phyloP scores from a whole-genome alignment of 2,797 vertebrate species.

The Acrossocheilus fasciatus region DNA sequence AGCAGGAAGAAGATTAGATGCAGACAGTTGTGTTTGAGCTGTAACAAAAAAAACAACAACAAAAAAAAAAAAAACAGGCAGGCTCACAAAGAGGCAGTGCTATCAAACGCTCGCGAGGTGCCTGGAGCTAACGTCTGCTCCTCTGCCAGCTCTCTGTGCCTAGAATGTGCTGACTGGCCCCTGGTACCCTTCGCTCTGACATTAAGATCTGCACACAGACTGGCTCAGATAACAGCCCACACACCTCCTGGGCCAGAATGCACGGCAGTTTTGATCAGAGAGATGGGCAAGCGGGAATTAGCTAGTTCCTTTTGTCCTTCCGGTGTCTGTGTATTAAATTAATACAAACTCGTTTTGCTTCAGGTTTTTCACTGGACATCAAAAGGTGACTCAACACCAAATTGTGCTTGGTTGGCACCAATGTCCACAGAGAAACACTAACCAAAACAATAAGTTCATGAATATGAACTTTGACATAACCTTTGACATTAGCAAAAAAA shows the following conservation, averaged over 20 bases:
- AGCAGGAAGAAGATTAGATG: conserved; percentile 88
- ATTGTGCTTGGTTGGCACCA: not conserved
- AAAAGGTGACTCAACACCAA: not conserved
- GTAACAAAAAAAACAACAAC: conserved; percentile 42
- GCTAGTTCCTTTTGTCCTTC: conserved; percentile 45
- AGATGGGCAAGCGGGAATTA: conserved; percentile 31
- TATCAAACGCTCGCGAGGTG: conserved; percentile 85
- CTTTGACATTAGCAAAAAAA: not conserved
- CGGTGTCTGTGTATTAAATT: conserved; percentile 34
- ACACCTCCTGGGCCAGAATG: conserved; percentile 50
- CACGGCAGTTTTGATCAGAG: conserved; percentile 56
- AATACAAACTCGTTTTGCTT: conserved; percentile 3
- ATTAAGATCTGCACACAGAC: conserved; percentile 52
- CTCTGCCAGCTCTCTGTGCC: conserved; percentile 87
- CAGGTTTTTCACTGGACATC: not conserved
- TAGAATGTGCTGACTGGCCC: conserved; percentile 44
- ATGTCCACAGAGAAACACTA: not conserved
- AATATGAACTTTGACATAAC: not conserved
- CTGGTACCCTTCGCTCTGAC: conserved; percentile 50
- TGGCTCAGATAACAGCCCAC: conserved; percentile 42
- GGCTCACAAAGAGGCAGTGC: conserved; percentile 79
- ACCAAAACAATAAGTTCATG: not conserved
- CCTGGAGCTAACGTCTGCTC: conserved; percentile 87
- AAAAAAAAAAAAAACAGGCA: conserved; percentile 14
- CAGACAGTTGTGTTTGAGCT: conserved; percentile 81